Percentiles rank a stretch among this genome's conserved stretches.
Conservation (phyloP, 1,140 invertebrate species). For the Diabrotica undecimpunctata region DNA sequence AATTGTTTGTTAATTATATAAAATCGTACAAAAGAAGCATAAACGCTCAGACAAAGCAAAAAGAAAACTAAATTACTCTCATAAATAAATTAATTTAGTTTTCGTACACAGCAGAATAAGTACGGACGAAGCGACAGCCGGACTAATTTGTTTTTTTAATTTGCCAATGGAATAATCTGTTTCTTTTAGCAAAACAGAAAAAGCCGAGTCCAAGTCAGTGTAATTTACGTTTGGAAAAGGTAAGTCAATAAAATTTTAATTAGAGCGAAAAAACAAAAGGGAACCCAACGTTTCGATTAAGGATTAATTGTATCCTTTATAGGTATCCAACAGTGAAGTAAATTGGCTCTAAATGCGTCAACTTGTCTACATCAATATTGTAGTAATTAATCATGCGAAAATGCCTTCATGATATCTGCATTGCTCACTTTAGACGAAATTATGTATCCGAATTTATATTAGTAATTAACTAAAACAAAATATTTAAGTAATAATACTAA, state of each 20-base stretch:
- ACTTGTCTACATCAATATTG: constrained; percentile 20
- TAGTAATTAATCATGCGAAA: constrained; percentile 24
- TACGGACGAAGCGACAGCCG: not conserved
- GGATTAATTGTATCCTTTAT: constrained; percentile 20
- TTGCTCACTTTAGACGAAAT: not conserved
- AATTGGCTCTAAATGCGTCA: constrained; percentile 21
- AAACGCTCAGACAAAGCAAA: too few relatives aligned
- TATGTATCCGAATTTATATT: too few relatives aligned
- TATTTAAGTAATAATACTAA: too few relatives aligned
- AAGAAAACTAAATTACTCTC: too few relatives aligned
- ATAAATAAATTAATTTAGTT: not conserved
- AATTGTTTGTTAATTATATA: too few relatives aligned
- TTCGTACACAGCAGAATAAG: not conserved
- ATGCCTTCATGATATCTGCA: constrained; percentile 19
- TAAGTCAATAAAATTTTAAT: constrained; percentile 20
- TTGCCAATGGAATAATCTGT: constrained; percentile 3
- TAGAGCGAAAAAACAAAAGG: constrained; percentile 16
- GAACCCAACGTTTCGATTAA: constrained; percentile 18
- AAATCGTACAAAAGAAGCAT: too few relatives aligned
- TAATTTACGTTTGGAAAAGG: constrained; percentile 8
- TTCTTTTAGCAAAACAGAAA: constrained; percentile 1
- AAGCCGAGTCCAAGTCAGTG: constrained; percentile 5
- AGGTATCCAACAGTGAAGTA: constrained; percentile 20
- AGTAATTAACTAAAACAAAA: too few relatives aligned
- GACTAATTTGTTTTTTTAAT: constrained; percentile 3